These are phyloP conservation scores for Drosophila colorata DNA, from an alignment of 2,888 invertebrate species.

Conservation along the genomic window DNA sequence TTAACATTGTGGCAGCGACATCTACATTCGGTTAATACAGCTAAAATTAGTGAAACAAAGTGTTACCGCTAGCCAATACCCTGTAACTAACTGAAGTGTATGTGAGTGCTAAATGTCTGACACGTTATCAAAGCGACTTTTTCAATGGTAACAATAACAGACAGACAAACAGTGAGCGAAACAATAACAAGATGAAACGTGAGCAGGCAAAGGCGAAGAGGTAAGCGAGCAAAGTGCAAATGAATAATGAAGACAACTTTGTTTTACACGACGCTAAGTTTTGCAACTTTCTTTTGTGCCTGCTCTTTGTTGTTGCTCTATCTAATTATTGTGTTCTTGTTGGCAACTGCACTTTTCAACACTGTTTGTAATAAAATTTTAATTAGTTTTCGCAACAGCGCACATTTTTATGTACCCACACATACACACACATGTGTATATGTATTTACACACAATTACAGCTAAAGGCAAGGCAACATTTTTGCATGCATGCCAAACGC, in stretches of 20 bases:
- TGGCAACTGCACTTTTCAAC: slow-evolving; percentile 35
- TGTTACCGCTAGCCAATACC: not conserved
- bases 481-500: slow-evolving; percentile 16
- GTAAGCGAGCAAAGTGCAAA: too few species aligned
- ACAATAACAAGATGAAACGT: not conserved
- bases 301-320: slow-evolving; percentile 20
- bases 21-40: not conserved
- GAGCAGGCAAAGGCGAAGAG: not conserved
- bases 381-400: slow-evolving; percentile 59
- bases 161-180: not conserved
- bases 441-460: slow-evolving; percentile 24
- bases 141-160: not conserved
- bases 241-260: slow-evolving; percentile 1
- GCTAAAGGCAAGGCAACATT: slow-evolving; percentile 15
- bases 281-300: slow-evolving; percentile 2
- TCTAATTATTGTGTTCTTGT: slow-evolving; percentile 13
- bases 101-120: not conserved
- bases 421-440: slow-evolving; percentile 1
- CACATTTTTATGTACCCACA: slow-evolving; percentile 6
- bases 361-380: slow-evolving; percentile 60
- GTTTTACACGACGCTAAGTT: not conserved
- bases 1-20: not conserved
- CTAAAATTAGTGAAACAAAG: rapidly evolving
- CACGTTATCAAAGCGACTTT: not conserved
- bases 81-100: not conserved